Conservation (phyloP, 2,797 vertebrate species). For the Amblyraja radiata region DNA sequence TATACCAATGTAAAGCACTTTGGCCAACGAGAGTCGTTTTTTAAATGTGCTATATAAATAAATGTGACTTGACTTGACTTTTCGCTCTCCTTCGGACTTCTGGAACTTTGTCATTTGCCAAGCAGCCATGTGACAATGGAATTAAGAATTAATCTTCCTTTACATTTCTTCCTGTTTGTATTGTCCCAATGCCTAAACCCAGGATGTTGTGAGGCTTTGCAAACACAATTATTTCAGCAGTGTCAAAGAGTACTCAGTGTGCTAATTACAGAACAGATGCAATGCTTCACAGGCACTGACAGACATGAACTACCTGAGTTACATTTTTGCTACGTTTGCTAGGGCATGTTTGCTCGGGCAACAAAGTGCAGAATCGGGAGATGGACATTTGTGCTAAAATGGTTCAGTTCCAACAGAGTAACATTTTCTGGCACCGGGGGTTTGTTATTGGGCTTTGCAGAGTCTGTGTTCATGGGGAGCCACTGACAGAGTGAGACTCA, state of each 20-base stretch:
- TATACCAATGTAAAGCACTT: no score
- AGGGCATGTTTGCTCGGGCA: neutral
- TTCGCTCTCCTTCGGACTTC: neutral
- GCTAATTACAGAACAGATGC: neutral
- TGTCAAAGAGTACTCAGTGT: neutral
- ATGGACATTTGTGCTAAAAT: neutral
- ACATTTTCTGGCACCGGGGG: no score
- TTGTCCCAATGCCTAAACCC: neutral
- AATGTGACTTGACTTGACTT: no score
- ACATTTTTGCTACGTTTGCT: neutral
- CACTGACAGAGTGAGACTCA: no score
- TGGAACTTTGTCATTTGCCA: no score
- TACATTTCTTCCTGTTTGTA: neutral
- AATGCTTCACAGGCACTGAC: neutral
- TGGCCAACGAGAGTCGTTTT: no score
- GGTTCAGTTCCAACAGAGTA: neutral
- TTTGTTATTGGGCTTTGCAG: no score
- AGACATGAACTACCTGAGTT: neutral
- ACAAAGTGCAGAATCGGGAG: neutral
- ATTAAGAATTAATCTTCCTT: neutral
- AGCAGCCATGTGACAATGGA: neutral
- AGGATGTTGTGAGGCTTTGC: neutral
- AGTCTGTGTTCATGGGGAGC: no score
- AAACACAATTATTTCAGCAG: neutral
- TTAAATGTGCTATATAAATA: no score